Conservation (phyloP, 2,888 invertebrate species). For the Andrena camellia region DNA sequence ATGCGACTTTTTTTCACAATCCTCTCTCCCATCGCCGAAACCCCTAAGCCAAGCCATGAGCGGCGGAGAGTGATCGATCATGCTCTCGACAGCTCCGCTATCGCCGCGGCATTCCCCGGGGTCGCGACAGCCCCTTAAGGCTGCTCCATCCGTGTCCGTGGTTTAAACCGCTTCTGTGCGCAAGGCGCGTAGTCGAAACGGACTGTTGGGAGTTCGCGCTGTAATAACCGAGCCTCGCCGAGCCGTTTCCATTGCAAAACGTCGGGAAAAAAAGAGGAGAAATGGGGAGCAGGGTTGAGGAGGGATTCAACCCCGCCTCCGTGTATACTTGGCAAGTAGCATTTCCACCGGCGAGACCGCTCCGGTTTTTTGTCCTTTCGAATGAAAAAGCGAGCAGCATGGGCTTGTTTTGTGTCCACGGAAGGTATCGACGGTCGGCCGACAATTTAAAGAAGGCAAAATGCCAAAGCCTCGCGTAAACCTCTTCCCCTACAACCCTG, state of each 20-base stretch:
- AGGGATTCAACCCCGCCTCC: constrained; percentile 45
- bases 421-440: constrained; percentile 60
- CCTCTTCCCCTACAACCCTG: background rate
- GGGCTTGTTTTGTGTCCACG: constrained; percentile 63
- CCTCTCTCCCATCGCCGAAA: background rate
- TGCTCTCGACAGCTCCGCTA: constrained; percentile 35
- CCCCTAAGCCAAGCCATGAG: background rate
- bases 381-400: constrained; percentile 61
- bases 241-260: constrained; percentile 70
- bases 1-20: background rate
- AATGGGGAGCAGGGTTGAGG: constrained; percentile 13
- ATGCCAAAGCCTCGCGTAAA: constrained; percentile 66
- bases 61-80: constrained; percentile 55
- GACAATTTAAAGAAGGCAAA: constrained; percentile 71
- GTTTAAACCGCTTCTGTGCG: constrained; percentile 59
- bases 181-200: constrained; percentile 51
- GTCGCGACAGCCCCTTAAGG: constrained; percentile 58
- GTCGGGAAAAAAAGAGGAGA: constrained; percentile 43
- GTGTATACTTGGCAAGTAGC: constrained; percentile 61
- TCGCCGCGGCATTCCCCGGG: constrained; percentile 31
- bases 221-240: constrained; percentile 65
- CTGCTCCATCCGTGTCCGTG: constrained; percentile 18
- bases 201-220: constrained; percentile 60
- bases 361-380: constrained; percentile 52
- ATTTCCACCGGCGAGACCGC: constrained; percentile 64